Evolutionary conservation across 2,113 vertebrate genomes (phyloP), one percentile per base, ranked within the genome.

Genomic region (Embiotoca jacksoni): DNA sequence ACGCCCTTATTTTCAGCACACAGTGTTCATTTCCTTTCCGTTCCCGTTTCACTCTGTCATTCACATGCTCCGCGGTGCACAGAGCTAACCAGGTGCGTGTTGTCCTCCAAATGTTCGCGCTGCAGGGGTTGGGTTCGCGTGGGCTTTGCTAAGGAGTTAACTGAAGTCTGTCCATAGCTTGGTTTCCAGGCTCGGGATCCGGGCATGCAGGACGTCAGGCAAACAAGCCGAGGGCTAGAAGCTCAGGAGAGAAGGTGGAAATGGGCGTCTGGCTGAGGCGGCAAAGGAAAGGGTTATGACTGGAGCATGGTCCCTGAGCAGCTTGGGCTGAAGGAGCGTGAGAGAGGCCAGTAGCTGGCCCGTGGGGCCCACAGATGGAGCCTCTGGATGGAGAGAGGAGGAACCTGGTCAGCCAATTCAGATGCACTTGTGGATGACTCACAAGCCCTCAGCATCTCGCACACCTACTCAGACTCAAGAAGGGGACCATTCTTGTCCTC

Each of bases 261-360:
- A 57, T 44, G 65, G 74, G 32, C 35, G 60, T 65, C 72, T 73
- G 77, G 67, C 56, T 59, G 44, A 77, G 76, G 39, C 33, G 31
- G 81, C 69, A 78, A 59, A 66, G 54, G 61, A 23, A 71, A 59
- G 80, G 86, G 81, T 83, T 64, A 87, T 8, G 46, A 81, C 68
- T 65, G 16, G 52, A 81, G 65, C 74, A 79, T 86, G 70, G 79
- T 83, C 79, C 69, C 77, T 77, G 83, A 84, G 75, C 81, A 85
- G 79, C 68, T 80, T 47, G 76, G 64, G 82, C 68, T 80, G 68
- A 61, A 80, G 86, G 85, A 86, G 91, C 91, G 66, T 88, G 91
- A 91, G 88, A 91, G 80, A 92, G 86, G 81, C 84, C 87, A 79
- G 81, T 72, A 75, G 65, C 84, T 73, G 81, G 88, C 84, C 88